Evolutionary conservation across 2,797 vertebrate species (phyloP).

Genomic region (Picus viridis): DNA sequence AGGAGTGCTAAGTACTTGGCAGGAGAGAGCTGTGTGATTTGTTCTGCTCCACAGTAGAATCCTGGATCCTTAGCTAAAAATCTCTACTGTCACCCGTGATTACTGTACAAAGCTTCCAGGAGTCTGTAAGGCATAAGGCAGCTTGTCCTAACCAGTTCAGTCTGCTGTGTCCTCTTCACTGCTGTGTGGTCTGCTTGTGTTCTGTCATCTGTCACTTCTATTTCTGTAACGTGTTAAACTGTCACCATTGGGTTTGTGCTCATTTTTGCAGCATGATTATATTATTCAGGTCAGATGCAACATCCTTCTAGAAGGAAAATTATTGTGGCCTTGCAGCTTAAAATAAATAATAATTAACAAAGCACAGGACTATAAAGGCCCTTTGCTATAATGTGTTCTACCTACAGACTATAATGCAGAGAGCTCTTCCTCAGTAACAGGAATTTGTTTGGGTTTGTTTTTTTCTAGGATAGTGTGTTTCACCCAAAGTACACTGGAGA

Average conservation of each 20-base stretch:
- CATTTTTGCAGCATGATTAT: background rate
- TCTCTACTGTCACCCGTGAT: background rate
- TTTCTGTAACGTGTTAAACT: background rate
- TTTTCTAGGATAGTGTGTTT: conserved; percentile 92
- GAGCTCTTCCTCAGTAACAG: background rate
- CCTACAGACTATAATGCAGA: background rate
- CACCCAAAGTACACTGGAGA: conserved; percentile 97
- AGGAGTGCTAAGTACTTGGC: background rate
- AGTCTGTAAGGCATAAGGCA: background rate
- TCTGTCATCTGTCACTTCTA: background rate
- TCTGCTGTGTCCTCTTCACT: background rate
- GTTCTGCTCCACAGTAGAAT: conserved; percentile 33
- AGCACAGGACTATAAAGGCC: accelerated
- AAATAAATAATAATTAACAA: background rate
- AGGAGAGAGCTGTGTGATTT: background rate
- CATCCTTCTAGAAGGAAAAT: background rate
- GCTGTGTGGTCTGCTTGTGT: background rate
- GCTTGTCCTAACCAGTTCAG: background rate
- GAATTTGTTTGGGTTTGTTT: background rate
- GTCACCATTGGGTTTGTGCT: accelerated
- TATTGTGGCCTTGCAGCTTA: background rate
- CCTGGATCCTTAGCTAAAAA: background rate
- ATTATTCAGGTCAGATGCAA: background rate
- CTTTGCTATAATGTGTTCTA: background rate
- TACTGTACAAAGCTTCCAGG: background rate